Evolutionary conservation across 2,797 vertebrate genomes (phyloP).

Genomic region (Pantherophis alleghaniensis): DNA sequence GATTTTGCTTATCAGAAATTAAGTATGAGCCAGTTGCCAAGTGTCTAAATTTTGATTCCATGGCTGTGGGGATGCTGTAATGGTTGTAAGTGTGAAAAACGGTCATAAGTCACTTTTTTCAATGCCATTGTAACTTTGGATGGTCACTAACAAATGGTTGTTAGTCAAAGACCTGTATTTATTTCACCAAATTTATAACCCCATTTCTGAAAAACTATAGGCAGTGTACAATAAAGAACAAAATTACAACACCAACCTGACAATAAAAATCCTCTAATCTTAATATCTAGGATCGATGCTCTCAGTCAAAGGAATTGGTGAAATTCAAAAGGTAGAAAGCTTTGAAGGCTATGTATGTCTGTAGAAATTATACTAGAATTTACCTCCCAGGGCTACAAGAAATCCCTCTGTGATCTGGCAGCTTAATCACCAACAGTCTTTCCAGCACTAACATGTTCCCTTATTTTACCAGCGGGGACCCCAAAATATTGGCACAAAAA

Average conservation of each 20-base stretch:
- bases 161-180: neutral
- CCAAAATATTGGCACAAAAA: neutral
- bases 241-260: neutral
- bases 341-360: neutral
- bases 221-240: neutral
- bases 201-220: neutral
- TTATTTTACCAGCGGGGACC: neutral
- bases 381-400: neutral
- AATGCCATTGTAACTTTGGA: neutral
- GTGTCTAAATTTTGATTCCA: neutral
- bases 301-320: neutral
- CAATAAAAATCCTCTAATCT: neutral
- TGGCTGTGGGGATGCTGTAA: neutral
- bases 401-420: neutral
- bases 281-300: neutral
- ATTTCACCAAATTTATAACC: neutral
- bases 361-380: neutral
- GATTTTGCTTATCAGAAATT: neutral
- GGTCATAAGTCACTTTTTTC: neutral
- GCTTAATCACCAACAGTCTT: neutral
- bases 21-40: neutral
- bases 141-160: neutral
- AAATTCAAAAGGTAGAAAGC: neutral
- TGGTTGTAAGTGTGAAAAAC: neutral
- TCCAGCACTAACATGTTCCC: neutral